Base-by-base conservation (phyloP, 1,140 invertebrate genomes). In the Camponotus pennsylvanicus region DNA sequence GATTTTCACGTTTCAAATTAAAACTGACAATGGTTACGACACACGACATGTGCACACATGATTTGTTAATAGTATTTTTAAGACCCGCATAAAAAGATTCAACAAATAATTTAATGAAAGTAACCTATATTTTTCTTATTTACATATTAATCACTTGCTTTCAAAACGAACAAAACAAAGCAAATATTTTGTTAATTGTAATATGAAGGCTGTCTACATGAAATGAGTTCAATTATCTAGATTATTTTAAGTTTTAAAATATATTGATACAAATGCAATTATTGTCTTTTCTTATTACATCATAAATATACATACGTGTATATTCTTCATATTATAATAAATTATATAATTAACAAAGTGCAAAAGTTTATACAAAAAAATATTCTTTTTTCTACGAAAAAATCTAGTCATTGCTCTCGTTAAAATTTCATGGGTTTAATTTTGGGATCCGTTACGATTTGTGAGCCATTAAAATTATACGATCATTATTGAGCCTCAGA, bases 1-100 rank as follows among this genome's bases (percentile, higher is more conserved):
- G 34, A 77, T 87, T 67, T 80, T 76, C 64, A 79, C 40, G 15
- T 42, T 55, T 34, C 34, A 21, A 18, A 40, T 45, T 27, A 63
- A 52, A 21, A 18, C 2, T 45, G 18, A 6, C 6, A 21, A 79
- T 13, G 9, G 37, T 86, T 70, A 70, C 18, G 64, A 80, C 61
- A 86, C 32, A 13, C 40, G 61, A 27, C 27, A 27, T 1, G 27
- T 7, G 8, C 42, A 45, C 27, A 42, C 1, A 49, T 13, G 69
- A 71, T 71, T 82, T 59, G 37, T 59, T 42, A 40, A 32, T 42
- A 34, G 9, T 1, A 11, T 42, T 70, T 73, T 49, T 13, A 66
- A 49, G 7, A 9, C 59, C 82, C 82, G 71, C 70, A 77, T 78
- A 27, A 71, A 79, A 78, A 13, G n/a, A 55, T 88, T 21, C 9